phyloP scores from a whole-genome alignment of 2,888 invertebrate genomes.

The Pterobdella sp. region DNA sequence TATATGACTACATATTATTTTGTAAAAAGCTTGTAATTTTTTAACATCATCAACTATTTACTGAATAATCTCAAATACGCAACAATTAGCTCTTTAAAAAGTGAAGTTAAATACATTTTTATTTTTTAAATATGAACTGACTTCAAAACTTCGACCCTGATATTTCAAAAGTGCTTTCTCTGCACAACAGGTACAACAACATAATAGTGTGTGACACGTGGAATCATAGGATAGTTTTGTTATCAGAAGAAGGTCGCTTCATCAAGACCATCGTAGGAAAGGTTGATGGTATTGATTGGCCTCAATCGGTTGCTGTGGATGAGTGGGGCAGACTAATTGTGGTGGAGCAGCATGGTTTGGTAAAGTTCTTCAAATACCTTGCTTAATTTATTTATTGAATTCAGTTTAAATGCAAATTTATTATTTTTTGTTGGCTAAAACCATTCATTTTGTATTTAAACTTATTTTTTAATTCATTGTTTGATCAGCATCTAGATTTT shows the following conservation, averaged over 20 bases:
- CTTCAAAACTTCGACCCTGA: background rate
- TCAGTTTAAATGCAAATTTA: too few species aligned
- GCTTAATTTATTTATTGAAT: conserved; percentile 32
- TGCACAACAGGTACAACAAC: conserved; percentile 34
- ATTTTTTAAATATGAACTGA: background rate
- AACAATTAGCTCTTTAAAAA: background rate
- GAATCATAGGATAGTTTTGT: conserved; percentile 39
- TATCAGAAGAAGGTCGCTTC: conserved; percentile 36
- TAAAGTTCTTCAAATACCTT: conserved; percentile 39
- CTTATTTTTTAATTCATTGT: too few species aligned
- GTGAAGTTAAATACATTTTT: too few species aligned
- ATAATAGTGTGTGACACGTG: conserved; percentile 39
- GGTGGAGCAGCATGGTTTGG: conserved; percentile 38
- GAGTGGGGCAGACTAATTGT: conserved; percentile 35
- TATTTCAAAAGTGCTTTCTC: background rate
- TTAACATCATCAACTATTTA: background rate
- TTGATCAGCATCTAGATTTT: too few species aligned
- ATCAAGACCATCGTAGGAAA: conserved; percentile 36
- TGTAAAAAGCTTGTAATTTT: too few species aligned
- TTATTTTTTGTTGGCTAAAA: too few species aligned
- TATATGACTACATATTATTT: too few species aligned
- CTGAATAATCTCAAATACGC: background rate
- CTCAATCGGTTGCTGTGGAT: conserved; percentile 36
- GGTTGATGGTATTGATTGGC: conserved; percentile 38
- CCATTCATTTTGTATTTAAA: too few species aligned